Conservation (phyloP, 2,888 invertebrate genomes). For the Fragum whitleyi region DNA sequence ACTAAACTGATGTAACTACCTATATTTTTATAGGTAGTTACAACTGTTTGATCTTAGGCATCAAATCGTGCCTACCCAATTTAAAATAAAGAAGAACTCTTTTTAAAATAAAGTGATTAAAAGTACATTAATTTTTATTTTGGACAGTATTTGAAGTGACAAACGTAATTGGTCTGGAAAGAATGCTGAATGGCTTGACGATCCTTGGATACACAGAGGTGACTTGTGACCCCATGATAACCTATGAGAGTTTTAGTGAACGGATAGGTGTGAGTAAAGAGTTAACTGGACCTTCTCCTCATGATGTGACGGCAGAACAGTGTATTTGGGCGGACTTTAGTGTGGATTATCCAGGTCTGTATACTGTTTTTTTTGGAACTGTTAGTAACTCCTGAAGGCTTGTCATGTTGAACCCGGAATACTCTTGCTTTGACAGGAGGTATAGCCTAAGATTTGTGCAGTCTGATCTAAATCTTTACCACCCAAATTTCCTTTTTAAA, state of each 20-base stretch:
- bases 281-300: constrained; percentile 47
- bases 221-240: constrained; percentile 66
- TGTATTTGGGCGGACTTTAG: constrained; percentile 69
- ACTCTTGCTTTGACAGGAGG: too few species aligned
- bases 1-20: too few species aligned
- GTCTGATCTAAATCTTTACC: background rate
- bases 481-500: background rate
- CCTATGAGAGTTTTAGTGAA: constrained; percentile 70
- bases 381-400: background rate
- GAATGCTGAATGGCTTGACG: constrained; percentile 71
- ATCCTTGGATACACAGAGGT: constrained; percentile 71
- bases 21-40: too few species aligned
- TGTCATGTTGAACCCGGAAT: too few species aligned
- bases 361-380: background rate
- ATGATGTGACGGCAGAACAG: constrained; percentile 58
- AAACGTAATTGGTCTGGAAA: constrained; percentile 74
- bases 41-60: too few species aligned
- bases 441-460: too few species aligned
- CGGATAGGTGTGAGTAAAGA: constrained; percentile 57
- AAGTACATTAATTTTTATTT: too few species aligned
- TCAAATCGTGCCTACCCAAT: too few species aligned
- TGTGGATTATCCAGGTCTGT: constrained; percentile 69
- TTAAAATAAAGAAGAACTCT: too few species aligned
- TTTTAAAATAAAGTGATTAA: too few species aligned
- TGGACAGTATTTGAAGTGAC: constrained; percentile 73